Evolutionary conservation across 2,888 invertebrate species (phyloP), one percentile per base, ranked within the genome.

Genomic region (Tetragnatha montana): DNA sequence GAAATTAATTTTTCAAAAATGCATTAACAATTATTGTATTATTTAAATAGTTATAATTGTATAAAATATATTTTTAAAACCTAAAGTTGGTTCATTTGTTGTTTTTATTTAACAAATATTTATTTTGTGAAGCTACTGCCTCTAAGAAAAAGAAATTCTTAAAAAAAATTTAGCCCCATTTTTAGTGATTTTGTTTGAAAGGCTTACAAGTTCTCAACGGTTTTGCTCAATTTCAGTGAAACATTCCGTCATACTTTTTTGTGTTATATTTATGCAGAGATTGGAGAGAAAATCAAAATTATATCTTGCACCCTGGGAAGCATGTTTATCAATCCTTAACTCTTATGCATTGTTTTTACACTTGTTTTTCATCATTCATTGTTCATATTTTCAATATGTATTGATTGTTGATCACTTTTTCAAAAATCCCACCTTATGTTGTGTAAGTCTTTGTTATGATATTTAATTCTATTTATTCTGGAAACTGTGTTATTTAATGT

Each of bases 391-490:
- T 83, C 71, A 70, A 89, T 89, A 79, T 89, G 86, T 86, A 86
- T 89, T 74, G 81, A 79, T 60, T 90, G 89, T 90, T 89, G 81
- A 89, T 85, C 85, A 89, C 76, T 81, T 89, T 83, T 89, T 86
- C 73, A 86, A 50, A 90, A 86, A 78, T 79, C 89, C 89, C 89
- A 90, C 89, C 89, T 90, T 90, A 81, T 86, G 86, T 90, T 90
- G 82, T 90, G 83, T 88, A 70, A 87, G 87, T 88, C 83, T 87
- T 87, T 90, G 87, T 88, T 91, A 88, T 88, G 81, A 88, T 91
- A 86, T 88, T 88, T 91, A 91, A 91, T 88, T 91, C 91, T 91
- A 91, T 91, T 91, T 91, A 91, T 91, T 91, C 91, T 88, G 87
- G 91, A 91, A 88, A 80, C 85, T 82, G 73, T 90, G 90, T 90